These are phyloP conservation scores for Lepidochrysops patricia DNA, from an alignment of 2,888 invertebrate genomes.

Conservation along the genomic window DNA sequence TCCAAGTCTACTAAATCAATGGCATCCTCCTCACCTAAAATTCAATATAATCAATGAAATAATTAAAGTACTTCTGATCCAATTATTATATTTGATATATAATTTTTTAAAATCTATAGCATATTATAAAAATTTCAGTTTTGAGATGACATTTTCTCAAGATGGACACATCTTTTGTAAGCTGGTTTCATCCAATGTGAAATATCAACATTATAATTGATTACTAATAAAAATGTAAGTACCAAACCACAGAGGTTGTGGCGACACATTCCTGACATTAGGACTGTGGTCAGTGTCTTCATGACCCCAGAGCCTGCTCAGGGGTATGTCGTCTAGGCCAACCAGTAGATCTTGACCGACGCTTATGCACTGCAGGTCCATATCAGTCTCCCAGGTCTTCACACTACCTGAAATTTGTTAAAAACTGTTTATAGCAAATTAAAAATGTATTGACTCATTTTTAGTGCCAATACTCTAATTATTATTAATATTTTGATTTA, in stretches of 20 bases:
- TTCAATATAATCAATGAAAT: background rate
- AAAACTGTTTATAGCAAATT: background rate
- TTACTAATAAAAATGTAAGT: background rate
- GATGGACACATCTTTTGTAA: too few relatives aligned
- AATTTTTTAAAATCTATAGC: too few relatives aligned
- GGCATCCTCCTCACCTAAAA: conserved; percentile 58
- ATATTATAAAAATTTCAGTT: too few relatives aligned
- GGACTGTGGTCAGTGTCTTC: conserved; percentile 54
- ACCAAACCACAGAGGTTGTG: conserved; percentile 66
- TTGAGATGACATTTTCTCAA: too few relatives aligned
- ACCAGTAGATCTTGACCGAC: conserved; percentile 76
- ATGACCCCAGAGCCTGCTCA: conserved; percentile 64
- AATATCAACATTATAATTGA: background rate
- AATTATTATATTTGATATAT: too few relatives aligned
- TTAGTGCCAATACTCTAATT: too few relatives aligned
- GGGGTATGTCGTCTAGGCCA: conserved; percentile 63
- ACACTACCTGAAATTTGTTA: conserved; percentile 46
- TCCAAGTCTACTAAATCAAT: conserved; percentile 45
- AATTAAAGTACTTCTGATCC: background rate
- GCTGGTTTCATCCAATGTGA: too few relatives aligned
- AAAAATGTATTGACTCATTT: too few relatives aligned
- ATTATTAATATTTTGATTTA: too few relatives aligned
- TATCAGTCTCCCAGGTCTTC: conserved; percentile 76
- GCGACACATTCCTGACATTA: conserved; percentile 43
- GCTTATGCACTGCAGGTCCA: conserved; percentile 76